Conservation (phyloP, 2,113 vertebrate species). For the Cavia porcellus region DNA sequence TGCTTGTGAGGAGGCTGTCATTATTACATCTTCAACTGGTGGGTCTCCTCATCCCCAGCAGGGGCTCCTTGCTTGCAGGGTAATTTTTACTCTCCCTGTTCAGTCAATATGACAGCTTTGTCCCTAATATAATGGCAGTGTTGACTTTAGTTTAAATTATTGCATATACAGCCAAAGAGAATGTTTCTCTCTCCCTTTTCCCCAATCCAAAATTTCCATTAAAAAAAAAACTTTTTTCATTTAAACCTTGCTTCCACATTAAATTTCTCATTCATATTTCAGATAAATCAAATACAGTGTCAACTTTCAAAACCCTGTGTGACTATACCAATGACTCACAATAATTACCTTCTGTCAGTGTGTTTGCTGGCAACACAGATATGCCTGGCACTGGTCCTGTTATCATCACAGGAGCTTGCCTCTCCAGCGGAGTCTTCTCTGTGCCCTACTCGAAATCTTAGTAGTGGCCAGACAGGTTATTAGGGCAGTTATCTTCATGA, state of each 20-base stretch:
- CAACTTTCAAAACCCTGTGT: constrained; percentile 49
- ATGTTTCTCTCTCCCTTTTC: neutral
- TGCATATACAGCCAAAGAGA: constrained; percentile 41
- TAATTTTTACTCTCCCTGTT: constrained; percentile 83
- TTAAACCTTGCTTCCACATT: constrained; percentile 66
- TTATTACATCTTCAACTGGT: constrained; percentile 78
- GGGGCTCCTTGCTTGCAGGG: constrained; percentile 79
- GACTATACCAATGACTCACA: constrained; percentile 59
- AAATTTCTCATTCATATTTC: constrained; percentile 66
- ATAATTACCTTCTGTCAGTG: neutral
- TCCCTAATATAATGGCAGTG: constrained; percentile 74
- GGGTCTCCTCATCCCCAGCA: constrained; percentile 86
- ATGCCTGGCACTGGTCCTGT: neutral
- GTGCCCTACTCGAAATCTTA: neutral
- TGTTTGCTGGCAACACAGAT: constrained; percentile 57
- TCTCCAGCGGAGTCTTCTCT: neutral
- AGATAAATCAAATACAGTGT: neutral
- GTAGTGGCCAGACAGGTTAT: neutral
- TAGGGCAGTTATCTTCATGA: neutral
- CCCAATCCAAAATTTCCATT: constrained; percentile 1
- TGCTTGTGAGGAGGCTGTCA: constrained; percentile 82
- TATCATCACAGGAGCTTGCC: neutral
- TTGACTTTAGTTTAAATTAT: constrained; percentile 77
- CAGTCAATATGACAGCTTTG: constrained; percentile 78
- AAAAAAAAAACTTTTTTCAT: constrained; percentile 64